Conservation (phyloP, 2,113 vertebrate genomes). For the Budorcas taxicolor region DNA sequence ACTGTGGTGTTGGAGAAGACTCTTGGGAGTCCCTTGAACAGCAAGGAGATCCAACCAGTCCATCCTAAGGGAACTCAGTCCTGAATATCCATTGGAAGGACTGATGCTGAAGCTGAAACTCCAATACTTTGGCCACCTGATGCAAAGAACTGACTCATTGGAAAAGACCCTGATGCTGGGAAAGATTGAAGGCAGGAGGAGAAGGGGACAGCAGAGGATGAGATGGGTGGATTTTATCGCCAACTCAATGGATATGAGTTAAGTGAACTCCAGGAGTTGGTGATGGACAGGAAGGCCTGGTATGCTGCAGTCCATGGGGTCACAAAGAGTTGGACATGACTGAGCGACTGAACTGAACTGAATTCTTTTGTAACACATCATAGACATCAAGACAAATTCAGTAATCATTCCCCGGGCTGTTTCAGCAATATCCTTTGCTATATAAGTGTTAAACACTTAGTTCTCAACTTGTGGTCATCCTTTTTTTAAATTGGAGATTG, state of each 20-base stretch:
- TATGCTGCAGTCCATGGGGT: not conserved
- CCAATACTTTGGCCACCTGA: not conserved
- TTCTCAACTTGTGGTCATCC: not conserved
- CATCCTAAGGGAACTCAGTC: not conserved
- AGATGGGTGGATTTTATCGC: not conserved
- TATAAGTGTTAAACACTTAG: not conserved
- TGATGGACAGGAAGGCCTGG: not conserved
- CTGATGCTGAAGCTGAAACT: not conserved
- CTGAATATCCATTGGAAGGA: not conserved
- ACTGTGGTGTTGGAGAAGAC: not conserved
- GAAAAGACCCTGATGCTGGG: not conserved
- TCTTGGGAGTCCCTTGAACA: not conserved
- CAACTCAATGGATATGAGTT: not conserved
- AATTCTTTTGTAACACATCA: not conserved
- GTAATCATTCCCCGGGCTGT: not conserved
- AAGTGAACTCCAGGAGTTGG: not conserved
- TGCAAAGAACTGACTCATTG: not conserved
- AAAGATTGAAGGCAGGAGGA: not conserved
- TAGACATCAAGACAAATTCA: not conserved
- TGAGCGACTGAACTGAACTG: not conserved
- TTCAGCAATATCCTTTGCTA: not conserved
- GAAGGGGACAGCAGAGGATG: not conserved
- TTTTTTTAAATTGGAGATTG: not conserved
- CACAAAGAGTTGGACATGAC: not conserved
- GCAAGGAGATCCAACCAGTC: not conserved